Evolutionary conservation across 2,888 invertebrate genomes (phyloP), one percentile per base, ranked within the genome.

Genomic region (Latrodectus hesperus): DNA sequence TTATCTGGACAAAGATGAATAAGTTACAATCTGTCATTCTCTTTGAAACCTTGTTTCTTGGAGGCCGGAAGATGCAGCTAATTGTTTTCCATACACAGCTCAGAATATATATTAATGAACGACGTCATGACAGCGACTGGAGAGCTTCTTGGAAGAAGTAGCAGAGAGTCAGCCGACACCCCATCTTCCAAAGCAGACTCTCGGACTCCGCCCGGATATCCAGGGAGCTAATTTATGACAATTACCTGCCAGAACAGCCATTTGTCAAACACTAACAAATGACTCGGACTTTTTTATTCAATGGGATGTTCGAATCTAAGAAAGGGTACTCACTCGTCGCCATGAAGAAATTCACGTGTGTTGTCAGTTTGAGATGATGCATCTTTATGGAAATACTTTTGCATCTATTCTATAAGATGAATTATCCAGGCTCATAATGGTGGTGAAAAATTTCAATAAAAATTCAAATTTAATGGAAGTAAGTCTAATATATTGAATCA

Each of bases 171-270:
- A 73, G 8, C 22, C 38, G 60, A 79, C 53, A 64, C 16, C 67
- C 6, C 49, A n/a, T 55, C 12, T 38, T 14, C 22, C 64, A 17
- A 26, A 14, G n/a, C 81, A 51, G 68, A 53, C 75, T 72, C n/a
- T 3, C 12, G 11, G 82, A 67, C 82, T 74, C 74, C 75, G 60
- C 51, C 38, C 8, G 17, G 60, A 71, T n/a, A 55, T 22, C 26
- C 53, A 38, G 68, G 75, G 55, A 67, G 68, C 55, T 82, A 82
- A 82, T 82, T 75, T 75, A 82, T 75, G 82, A 74, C 75, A 73
- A 55, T 67, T 26, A 82, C 68, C 75, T 75, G 82, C 55, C 82
- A 81, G n/a, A 38, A n/a, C 22, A 72, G 55, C n/a, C 67, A 68
- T 22, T 75, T 38, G 14, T 53, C 68, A 17, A 82, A 70, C 14